A percentile compares a stretch with the other conserved stretches of the same genome.
Evolutionary conservation across 2,888 invertebrate genomes (phyloP).

Genomic region (Sycophila texana): DNA sequence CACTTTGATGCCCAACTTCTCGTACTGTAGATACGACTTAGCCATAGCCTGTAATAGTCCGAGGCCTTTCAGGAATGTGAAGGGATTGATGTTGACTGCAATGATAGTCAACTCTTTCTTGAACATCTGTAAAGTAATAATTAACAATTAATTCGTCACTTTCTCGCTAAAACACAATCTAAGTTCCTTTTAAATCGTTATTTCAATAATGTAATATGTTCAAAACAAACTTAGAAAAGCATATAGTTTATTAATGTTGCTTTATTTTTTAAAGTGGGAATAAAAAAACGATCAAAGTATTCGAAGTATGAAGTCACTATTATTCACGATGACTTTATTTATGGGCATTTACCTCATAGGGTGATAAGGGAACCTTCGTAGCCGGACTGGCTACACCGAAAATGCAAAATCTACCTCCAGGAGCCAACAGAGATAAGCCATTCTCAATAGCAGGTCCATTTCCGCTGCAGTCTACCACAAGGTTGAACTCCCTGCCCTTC

Average conservation of each 20-base stretch:
- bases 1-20: slow-evolving; percentile 79
- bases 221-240: too few relatives aligned
- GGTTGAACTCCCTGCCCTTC: slow-evolving; percentile 78
- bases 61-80: slow-evolving; percentile 81
- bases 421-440: slow-evolving; percentile 78
- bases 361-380: slow-evolving; percentile 74
- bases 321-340: too few relatives aligned
- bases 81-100: slow-evolving; percentile 83
- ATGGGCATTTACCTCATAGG: slow-evolving; percentile 64
- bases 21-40: slow-evolving; percentile 79
- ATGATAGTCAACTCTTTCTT: slow-evolving; percentile 80
- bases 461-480: slow-evolving; percentile 86
- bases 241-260: background rate
- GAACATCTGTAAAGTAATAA: slow-evolving; percentile 55
- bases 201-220: too few relatives aligned
- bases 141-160: too few relatives aligned
- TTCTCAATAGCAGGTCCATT: slow-evolving; percentile 83
- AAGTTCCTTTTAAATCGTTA: too few relatives aligned
- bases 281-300: too few relatives aligned
- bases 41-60: slow-evolving; percentile 82
- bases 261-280: background rate
- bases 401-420: slow-evolving; percentile 82
- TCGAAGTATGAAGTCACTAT: too few relatives aligned
- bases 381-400: slow-evolving; percentile 82
- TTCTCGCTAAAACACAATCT: too few relatives aligned